A percentile compares a stretch with the other conserved stretches of the same genome.
phyloP scores from a whole-genome alignment of 2,797 vertebrate genomes.

The Chrysocyon brachyurus region DNA sequence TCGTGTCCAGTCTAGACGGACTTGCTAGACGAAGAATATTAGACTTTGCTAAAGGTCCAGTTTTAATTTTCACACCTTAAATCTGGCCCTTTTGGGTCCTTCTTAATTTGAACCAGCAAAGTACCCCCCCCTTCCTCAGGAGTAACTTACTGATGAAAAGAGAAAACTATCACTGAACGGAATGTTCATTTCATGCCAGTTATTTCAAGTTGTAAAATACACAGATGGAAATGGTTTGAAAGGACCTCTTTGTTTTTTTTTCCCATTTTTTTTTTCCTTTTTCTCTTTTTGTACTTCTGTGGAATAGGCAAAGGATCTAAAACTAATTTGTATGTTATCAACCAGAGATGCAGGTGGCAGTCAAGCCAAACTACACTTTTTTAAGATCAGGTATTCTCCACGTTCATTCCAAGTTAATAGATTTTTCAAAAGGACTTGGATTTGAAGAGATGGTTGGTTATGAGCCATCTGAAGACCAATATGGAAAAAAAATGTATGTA shows the following conservation, averaged over 20 bases:
- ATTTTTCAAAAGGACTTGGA: background rate
- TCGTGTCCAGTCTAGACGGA: background rate
- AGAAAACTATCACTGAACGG: conserved; percentile 44
- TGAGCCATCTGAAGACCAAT: conserved; percentile 37
- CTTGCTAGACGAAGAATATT: background rate
- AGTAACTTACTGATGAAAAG: conserved; percentile 73
- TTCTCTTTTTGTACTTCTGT: background rate
- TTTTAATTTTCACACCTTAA: conserved; percentile 66
- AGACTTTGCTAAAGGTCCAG: conserved; percentile 56
- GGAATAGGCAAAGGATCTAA: background rate
- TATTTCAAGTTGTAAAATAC: conserved; percentile 79
- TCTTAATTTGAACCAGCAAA: conserved; percentile 61
- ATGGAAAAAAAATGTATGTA: background rate
- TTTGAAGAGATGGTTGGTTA: conserved; percentile 21
- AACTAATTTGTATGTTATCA: background rate
- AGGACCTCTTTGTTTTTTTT: background rate
- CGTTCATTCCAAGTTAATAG: conserved; percentile 41
- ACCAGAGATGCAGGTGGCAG: background rate
- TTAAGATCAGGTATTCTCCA: conserved; percentile 38
- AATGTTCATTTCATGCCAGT: conserved; percentile 66
- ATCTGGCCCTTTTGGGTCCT: conserved; percentile 56
- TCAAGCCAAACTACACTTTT: background rate
- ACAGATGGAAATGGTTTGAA: conserved; percentile 35
- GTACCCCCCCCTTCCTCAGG: conserved; percentile 58
- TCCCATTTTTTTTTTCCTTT: background rate